phyloP scores from a whole-genome alignment of 2,888 invertebrate species.

The Megastigmus dorsalis region DNA sequence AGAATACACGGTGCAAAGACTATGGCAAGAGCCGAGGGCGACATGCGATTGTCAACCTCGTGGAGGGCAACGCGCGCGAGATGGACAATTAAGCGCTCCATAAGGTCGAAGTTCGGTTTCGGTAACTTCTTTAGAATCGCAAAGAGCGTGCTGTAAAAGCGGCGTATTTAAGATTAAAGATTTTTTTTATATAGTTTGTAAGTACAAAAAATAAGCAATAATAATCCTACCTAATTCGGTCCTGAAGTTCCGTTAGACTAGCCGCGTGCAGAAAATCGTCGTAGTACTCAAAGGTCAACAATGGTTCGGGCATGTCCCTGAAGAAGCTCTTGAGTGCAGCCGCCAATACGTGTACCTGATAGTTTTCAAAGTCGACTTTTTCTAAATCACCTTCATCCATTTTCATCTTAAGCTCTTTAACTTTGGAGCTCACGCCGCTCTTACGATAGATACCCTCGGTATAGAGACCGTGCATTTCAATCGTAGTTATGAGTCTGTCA shows the following conservation, averaged over 20 bases:
- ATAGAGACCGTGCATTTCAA: constrained; percentile 93
- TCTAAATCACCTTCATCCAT: constrained; percentile 86
- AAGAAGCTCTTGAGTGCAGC: constrained; percentile 92
- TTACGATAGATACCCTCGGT: constrained; percentile 96
- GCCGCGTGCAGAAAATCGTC: constrained; percentile 95
- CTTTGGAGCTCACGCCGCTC: constrained; percentile 90
- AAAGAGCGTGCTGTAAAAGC: constrained; percentile 83
- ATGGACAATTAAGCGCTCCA: constrained; percentile 95
- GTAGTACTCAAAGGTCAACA: constrained; percentile 94
- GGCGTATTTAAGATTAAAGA: neutral
- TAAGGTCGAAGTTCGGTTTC: constrained; percentile 90
- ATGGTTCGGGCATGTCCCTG: constrained; percentile 94
- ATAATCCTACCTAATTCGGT: constrained; percentile 78
- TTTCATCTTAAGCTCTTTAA: constrained; percentile 83
- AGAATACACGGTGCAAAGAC: constrained; percentile 97
- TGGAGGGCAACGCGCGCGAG: constrained; percentile 90
- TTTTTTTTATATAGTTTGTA: neutral
- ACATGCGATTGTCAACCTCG: constrained; percentile 94
- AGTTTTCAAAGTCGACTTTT: constrained; percentile 84
- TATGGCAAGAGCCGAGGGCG: constrained; percentile 91
- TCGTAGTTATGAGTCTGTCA: constrained; percentile 90
- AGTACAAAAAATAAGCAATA: neutral
- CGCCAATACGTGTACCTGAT: constrained; percentile 92
- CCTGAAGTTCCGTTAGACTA: constrained; percentile 87
- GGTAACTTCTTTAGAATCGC: constrained; percentile 92